These are phyloP conservation scores for Halcyon senegalensis DNA, from an alignment of 2,113 vertebrate genomes.

Conservation along the genomic window DNA sequence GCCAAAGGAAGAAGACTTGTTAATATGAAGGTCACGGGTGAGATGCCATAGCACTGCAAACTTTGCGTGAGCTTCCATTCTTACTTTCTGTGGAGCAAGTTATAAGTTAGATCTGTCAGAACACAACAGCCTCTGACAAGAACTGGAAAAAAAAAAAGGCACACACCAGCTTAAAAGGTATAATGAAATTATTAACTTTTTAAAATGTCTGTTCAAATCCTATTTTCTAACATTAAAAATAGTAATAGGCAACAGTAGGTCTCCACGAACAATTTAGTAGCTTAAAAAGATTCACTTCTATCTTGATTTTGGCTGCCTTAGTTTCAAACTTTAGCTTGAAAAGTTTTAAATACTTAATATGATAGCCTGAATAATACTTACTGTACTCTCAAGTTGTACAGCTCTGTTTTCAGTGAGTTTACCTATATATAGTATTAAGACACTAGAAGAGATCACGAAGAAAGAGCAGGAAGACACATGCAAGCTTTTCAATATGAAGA, in stretches of 20 bases:
- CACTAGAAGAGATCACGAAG: not conserved
- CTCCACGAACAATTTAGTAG: not conserved
- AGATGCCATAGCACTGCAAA: constrained; percentile 98
- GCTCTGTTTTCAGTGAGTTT: not conserved
- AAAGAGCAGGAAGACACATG: not conserved
- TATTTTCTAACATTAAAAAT: not conserved
- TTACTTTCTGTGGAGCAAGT: constrained; percentile 82
- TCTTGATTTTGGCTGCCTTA: not conserved
- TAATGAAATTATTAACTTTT: not conserved
- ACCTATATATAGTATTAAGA: not conserved
- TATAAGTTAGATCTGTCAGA: not conserved
- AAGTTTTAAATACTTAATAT: not conserved
- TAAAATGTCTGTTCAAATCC: not conserved
- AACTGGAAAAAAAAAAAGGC: not conserved
- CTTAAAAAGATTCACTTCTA: not conserved
- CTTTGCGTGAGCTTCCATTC: constrained; percentile 93
- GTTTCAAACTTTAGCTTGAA: not conserved
- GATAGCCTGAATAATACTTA: not conserved
- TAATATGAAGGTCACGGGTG: constrained; percentile 94
- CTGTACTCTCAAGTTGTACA: not conserved
- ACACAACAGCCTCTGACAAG: not conserved
- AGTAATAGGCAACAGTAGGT: not conserved
- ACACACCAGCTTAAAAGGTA: not conserved
- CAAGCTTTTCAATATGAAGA: not conserved
- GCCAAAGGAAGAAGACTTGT: constrained; percentile 93